Evolutionary conservation across 2,797 vertebrate genomes (phyloP), one percentile per base, ranked within the genome.

Genomic region (Champsocephalus esox): DNA sequence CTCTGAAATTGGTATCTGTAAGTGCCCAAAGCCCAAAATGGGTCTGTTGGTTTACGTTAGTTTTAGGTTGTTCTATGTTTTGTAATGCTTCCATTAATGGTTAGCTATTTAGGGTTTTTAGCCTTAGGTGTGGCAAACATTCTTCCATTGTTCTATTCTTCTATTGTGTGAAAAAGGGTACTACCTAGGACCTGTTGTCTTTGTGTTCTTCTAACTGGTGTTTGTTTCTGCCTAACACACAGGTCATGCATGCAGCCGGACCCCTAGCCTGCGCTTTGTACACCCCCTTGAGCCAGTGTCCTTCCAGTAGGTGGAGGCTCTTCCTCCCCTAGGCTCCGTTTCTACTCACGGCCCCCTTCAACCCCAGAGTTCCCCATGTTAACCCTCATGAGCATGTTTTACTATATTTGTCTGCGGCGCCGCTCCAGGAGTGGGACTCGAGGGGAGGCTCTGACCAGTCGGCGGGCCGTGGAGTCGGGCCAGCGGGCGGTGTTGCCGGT

Each of bases 341-440:
- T 88, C 78, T 84, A 75, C 80, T 45, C 17, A 44, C 81, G 62
- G 75, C 82, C 75, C 72, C 83, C 93, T 85, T 93, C 79, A 72
- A 66, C 92, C 86, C 94, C 94, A 82, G 94, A 95, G 92, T 97
- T 97, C 96, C 97, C 94, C 95, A 99, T 99, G 98, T 95, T 99
- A 96, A 99, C 97, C 93, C 94, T 97, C 92, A 94, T 99, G 96
- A 99, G 96, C 94, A 98, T 99, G 97, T 99, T 99, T 96, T 99
- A 99, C 95, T 99, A 99, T 92, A 97, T 99, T 88, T 99, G 97
- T 96, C 96, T 99, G 93, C 97, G 98, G 94, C 97, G 97, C 80
- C 97, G 96, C 95, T 97, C 97, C 95, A 97, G 97, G 95, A 97
- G 96, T 83, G 96, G 97, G 48, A 96, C 96, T 2, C 95, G 97